A percentile compares a stretch with the other conserved stretches of the same genome.
phyloP scores from a whole-genome alignment of 2,113 vertebrate species.

The Arizona elegans region DNA sequence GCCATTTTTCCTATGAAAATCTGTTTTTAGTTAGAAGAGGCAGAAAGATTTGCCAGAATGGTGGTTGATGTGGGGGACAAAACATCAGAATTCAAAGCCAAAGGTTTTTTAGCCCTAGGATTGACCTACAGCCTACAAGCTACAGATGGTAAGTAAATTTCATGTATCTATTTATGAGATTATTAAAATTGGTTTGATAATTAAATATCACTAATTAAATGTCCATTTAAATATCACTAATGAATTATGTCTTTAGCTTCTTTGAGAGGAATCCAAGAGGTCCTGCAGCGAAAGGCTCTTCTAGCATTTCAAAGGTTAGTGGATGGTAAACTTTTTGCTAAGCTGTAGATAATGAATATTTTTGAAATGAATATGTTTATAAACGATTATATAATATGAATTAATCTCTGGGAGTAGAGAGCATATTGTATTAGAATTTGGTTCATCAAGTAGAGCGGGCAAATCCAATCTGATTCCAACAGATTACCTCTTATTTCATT shows the following conservation, averaged over 20 bases:
- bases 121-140: constrained; percentile 94
- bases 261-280: constrained; percentile 89
- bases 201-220: constrained; percentile 31
- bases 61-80: constrained; percentile 94
- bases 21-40: constrained; percentile 89
- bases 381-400: constrained; percentile 55
- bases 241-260: constrained; percentile 78
- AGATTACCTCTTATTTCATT: constrained; percentile 51
- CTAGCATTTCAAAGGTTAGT: constrained; percentile 95
- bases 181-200: constrained; percentile 28
- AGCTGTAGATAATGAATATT: constrained; percentile 49
- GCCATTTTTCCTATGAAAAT: background rate
- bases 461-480: constrained; percentile 14
- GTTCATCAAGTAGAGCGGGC: constrained; percentile 38
- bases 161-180: background rate
- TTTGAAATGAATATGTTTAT: constrained; percentile 56
- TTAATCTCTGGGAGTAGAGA: constrained; percentile 43
- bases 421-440: constrained; percentile 28
- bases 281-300: constrained; percentile 95
- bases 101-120: constrained; percentile 92
- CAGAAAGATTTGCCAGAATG: constrained; percentile 88
- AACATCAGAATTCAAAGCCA: constrained; percentile 93
- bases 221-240: constrained; percentile 19
- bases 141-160: constrained; percentile 84
- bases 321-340: constrained; percentile 63